Evolutionary conservation across 2,113 vertebrate genomes (phyloP).

Genomic region (Pomatostomus ruficeps): DNA sequence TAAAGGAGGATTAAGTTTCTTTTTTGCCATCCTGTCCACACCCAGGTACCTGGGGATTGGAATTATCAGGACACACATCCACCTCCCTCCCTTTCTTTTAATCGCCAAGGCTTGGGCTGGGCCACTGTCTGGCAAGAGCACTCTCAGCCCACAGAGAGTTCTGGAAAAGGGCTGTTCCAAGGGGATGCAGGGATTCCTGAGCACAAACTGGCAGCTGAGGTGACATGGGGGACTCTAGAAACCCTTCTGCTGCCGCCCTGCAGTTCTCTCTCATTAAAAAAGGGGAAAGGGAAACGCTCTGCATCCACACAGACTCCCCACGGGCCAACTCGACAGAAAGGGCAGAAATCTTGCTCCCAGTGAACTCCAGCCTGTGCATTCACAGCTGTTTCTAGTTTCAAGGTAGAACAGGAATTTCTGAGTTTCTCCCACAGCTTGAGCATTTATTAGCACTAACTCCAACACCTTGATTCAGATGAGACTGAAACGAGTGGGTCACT

Average conservation of each 20-base stretch:
- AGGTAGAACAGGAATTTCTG: neutral
- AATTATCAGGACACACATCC: neutral
- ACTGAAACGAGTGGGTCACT: neutral
- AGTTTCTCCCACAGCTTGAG: neutral
- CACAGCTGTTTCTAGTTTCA: neutral
- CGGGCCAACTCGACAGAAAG: neutral
- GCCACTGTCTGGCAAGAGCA: neutral
- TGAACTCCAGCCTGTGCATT: neutral
- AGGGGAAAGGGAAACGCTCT: neutral
- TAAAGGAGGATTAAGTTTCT: neutral
- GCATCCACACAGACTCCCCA: neutral
- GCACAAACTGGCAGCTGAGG: neutral
- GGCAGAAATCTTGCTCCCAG: neutral
- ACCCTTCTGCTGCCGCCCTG: neutral
- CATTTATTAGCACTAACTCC: neutral
- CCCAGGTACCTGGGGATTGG: neutral
- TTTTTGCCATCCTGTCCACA: neutral
- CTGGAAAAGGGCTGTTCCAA: neutral
- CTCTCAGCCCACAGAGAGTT: rapidly evolving
- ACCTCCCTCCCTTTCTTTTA: neutral
- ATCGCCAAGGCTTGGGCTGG: neutral
- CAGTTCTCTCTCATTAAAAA: neutral
- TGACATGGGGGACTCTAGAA: neutral
- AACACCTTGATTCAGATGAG: neutral
- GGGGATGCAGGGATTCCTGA: neutral